Base-by-base conservation (phyloP, 2,113 vertebrate species). In the Cairina moschata region DNA sequence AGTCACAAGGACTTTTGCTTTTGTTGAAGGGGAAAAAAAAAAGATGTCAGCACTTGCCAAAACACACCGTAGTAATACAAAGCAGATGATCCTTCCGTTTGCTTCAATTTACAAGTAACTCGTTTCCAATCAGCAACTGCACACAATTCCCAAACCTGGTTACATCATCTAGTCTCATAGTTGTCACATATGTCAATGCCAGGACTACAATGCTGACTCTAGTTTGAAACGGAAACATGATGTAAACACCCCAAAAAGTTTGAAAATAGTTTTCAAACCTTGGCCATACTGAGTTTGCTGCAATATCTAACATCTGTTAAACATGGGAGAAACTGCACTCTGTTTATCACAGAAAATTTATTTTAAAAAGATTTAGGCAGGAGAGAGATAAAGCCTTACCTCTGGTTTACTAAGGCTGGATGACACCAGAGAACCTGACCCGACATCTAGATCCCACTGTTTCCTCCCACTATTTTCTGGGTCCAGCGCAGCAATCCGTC, bases 371-470 rank as follows among this genome's bases (percentile, higher is more conserved):
- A 46, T 48, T 88, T 29, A 68, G 21, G 56, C 18, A 78, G 17
- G 58, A 87, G 78, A 55, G n/a, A 78, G 63, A 55, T 9, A 26
- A 20, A 91, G 38, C 69, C 98, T 97, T 97, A 99, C 99, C 99
- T 99, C 99, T 66, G 99, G 99, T 96, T 99, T 99, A 98, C 99
- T 99, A 83, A 99, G 98, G 90, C 99, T 99, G 96, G 99, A 99
- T 36, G 99, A 99, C 84, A 99, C 98, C 91, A 99, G 98, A 94
- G 99, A 98, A 55, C 99, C 99, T 2, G 99, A 99, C 63, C 98
- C 99, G n/a, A 99, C 98, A 32, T 99, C 99, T 85, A 99, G 98
- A 95, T 99, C 99, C 99, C 99, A 99, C 92, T 99, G 99, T 92
- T 99, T 99, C 92, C 98, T 98, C 56, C 99, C 99, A 80, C 97